A percentile compares a stretch with the other conserved stretches of the same genome.
Evolutionary conservation across 2,113 vertebrate species (phyloP).

Genomic region (Catharus bicknelli): DNA sequence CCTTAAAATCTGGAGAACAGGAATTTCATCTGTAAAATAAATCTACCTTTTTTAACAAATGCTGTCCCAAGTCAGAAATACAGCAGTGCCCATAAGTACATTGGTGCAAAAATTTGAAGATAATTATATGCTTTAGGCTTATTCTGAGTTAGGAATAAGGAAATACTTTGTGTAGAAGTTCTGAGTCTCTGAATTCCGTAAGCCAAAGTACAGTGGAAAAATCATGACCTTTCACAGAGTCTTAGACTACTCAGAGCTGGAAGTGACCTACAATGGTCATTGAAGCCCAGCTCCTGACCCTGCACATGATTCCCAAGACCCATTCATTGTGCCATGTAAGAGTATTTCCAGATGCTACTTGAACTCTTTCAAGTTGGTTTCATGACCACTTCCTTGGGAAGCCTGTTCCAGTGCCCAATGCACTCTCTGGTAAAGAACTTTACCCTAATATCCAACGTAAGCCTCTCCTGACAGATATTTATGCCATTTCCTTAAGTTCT

Average conservation of each 20-base stretch:
- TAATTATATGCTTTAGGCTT: not conserved
- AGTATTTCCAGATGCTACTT: not conserved
- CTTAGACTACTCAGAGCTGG: not conserved
- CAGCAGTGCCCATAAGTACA: not conserved
- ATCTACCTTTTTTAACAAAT: not conserved
- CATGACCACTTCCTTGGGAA: not conserved
- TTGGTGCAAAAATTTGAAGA: not conserved
- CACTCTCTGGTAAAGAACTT: not conserved
- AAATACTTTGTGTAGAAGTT: not conserved
- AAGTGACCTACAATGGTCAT: rapidly evolving
- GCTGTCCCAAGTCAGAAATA: not conserved
- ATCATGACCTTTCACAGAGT: rapidly evolving
- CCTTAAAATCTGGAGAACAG: not conserved
- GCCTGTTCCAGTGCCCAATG: not conserved
- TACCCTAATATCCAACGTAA: not conserved
- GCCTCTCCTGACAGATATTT: not conserved
- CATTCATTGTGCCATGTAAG: not conserved
- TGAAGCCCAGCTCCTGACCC: not conserved
- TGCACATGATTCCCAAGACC: too few relatives aligned
- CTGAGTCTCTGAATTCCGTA: not conserved
- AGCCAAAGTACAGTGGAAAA: not conserved
- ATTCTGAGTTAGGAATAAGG: not conserved
- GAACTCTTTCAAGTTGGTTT: not conserved
- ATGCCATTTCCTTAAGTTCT: not conserved
- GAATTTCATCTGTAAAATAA: not conserved